Percentiles rank a stretch among this genome's conserved stretches.
phyloP scores from a whole-genome alignment of 2,113 vertebrate genomes.

The Prunella fulvescens region DNA sequence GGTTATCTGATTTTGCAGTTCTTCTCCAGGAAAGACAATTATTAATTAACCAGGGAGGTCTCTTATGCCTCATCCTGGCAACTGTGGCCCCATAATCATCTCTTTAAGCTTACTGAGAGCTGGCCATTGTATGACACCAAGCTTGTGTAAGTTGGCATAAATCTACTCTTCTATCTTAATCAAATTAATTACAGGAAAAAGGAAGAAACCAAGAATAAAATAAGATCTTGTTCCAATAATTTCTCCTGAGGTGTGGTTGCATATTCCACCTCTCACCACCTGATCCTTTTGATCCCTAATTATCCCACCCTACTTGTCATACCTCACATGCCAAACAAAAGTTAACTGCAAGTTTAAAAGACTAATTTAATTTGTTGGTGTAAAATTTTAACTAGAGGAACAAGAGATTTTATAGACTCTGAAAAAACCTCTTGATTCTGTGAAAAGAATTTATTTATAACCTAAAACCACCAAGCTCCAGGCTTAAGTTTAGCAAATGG shows the following conservation, averaged over 20 bases:
- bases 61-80: not conserved
- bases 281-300: not conserved
- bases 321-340: not conserved
- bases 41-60: not conserved
- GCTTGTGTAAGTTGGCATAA: not conserved
- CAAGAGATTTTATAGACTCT: conserved; percentile 4
- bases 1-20: not conserved
- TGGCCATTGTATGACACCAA: not conserved
- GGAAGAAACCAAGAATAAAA: not conserved
- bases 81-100: not conserved
- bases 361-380: conserved; percentile 2
- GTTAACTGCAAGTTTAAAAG: not conserved
- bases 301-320: not conserved
- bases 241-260: not conserved
- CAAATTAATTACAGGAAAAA: not conserved
- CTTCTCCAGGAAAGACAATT: not conserved
- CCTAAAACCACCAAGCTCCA: not conserved
- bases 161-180: not conserved
- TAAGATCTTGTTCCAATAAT: not conserved
- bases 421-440: not conserved
- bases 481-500: conserved; percentile 47
- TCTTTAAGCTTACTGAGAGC: not conserved
- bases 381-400: not conserved
- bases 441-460: conserved; percentile 60
- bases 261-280: not conserved